Conservation (phyloP, 2,797 vertebrate species). For the Morelia viridis region DNA sequence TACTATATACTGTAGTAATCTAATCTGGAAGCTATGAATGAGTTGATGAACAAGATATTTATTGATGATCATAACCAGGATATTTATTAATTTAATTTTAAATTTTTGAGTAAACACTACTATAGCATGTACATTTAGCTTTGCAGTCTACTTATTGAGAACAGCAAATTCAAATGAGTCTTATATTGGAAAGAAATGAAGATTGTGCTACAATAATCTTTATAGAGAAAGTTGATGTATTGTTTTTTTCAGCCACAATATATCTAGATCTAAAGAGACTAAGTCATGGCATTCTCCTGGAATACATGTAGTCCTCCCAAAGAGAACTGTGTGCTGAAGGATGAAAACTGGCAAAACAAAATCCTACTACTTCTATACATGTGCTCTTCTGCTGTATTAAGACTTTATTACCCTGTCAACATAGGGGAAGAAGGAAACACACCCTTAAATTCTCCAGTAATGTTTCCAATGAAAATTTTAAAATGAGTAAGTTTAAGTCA, state of each 20-base stretch:
- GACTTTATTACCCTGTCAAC: neutral
- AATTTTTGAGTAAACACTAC: neutral
- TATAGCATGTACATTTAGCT: neutral
- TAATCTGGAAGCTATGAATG: neutral
- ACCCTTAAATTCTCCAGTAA: neutral
- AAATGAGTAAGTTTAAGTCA: neutral
- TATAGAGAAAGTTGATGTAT: neutral
- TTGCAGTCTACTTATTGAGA: neutral
- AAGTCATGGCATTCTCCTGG: neutral
- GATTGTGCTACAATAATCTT: neutral
- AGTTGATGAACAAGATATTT: neutral
- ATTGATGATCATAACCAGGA: neutral
- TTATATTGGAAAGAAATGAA: neutral
- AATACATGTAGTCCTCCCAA: neutral
- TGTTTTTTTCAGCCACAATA: neutral
- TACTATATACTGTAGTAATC: neutral
- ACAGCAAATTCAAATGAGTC: neutral
- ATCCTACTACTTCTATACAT: neutral
- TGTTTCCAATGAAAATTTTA: neutral
- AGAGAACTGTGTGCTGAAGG: neutral
- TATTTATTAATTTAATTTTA: neutral
- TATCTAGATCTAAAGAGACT: neutral
- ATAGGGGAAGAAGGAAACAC: too few relatives aligned
- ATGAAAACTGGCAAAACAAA: neutral
- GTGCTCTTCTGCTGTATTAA: neutral